Evolutionary conservation across 2,797 vertebrate species (phyloP).

Genomic region (Helicolenus hilgendorfi): DNA sequence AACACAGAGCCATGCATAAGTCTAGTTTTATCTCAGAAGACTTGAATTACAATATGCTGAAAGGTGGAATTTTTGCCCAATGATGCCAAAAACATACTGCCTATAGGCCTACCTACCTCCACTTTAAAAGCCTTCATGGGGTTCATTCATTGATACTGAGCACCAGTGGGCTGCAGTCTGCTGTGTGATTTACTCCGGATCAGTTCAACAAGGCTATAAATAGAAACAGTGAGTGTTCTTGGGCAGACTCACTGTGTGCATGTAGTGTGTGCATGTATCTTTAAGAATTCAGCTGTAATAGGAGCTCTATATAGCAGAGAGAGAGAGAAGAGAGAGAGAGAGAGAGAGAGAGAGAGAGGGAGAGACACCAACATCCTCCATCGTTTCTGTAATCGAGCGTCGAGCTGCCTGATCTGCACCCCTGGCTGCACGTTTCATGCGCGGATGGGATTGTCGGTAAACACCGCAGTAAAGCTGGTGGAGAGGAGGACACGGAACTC

Average conservation of each 20-base stretch:
- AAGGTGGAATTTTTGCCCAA: too few relatives aligned
- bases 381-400: constrained; percentile 73
- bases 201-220: constrained; percentile 66
- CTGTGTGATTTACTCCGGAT: constrained; percentile 32
- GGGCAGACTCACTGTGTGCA: neutral
- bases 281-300: constrained; percentile 87
- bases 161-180: constrained; percentile 2
- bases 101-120: too few relatives aligned
- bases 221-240: constrained; percentile 42
- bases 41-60: too few relatives aligned
- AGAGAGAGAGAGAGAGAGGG: neutral
- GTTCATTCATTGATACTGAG: neutral
- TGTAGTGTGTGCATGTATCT: constrained; percentile 71
- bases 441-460: constrained; percentile 26
- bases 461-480: constrained; percentile 25
- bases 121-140: neutral
- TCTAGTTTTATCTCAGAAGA: too few relatives aligned
- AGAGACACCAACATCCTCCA: constrained; percentile 28
- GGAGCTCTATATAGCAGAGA: constrained; percentile 54
- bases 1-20: too few relatives aligned
- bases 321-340: neutral
- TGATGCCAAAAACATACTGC: too few relatives aligned
- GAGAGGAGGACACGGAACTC: neutral
- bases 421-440: constrained; percentile 63
- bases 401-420: constrained; percentile 72